Conservation (phyloP, 2,797 vertebrate species). For the Tenualosa thibaudeaui region DNA sequence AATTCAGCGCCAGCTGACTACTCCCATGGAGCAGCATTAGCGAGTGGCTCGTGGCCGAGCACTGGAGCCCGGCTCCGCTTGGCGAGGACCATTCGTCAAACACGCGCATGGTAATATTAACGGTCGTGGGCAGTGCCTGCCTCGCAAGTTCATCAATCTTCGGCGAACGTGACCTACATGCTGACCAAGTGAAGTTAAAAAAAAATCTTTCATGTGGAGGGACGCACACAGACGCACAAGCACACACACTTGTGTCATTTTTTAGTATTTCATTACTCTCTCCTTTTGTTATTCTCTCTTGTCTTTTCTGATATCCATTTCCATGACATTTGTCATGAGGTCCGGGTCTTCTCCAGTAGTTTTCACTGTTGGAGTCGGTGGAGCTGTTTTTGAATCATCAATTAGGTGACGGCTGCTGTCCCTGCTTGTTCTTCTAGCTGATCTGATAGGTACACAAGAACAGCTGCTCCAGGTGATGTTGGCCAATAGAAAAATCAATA, state of each 20-base stretch:
- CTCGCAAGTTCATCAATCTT: conserved; percentile 64
- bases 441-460: background rate
- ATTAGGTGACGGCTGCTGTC: background rate
- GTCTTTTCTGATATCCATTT: background rate
- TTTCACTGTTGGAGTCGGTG: background rate
- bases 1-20: conserved; percentile 27
- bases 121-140: conserved; percentile 50
- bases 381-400: background rate
- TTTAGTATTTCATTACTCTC: background rate
- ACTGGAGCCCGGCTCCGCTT: background rate
- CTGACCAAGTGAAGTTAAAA: background rate
- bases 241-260: background rate
- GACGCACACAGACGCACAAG: too few species aligned
- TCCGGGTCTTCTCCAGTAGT: background rate
- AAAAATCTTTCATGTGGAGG: background rate
- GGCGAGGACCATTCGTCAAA: conserved; percentile 59
- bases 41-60: conserved; percentile 32
- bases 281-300: background rate
- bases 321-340: background rate
- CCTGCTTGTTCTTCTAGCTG: background rate
- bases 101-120: conserved; percentile 50
- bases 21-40: conserved; percentile 33
- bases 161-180: background rate
- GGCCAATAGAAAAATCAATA: conserved; percentile 1
- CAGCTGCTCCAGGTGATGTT: conserved; percentile 9